Evolutionary conservation across 2,888 invertebrate genomes (phyloP), one percentile per base, ranked within the genome.

Genomic region (Argyresthia albistria): DNA sequence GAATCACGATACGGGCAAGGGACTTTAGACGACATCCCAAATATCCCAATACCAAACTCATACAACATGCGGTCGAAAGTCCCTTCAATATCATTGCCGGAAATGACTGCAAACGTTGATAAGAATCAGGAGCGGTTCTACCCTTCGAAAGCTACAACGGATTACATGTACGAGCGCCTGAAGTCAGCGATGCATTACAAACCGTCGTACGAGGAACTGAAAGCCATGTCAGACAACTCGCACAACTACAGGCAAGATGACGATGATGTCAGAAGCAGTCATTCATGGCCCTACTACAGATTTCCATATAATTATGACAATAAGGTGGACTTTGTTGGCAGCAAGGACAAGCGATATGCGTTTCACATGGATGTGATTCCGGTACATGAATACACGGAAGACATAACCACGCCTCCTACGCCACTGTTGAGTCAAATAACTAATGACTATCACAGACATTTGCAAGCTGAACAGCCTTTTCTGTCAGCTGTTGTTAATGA

Each of bases 401-500:
- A 74, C 45, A 69, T 75, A 56, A 37, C 47, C 12, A 46, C 50
- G 10, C 37, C 6, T 36, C 15, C 10, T 15, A 45, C 16, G 16
- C 15, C 10, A 14, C 14, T 16, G 7, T 16, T 45, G n/a, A 39
- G 10, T 39, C 10, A 3, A 4, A 6, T 39, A 11, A n/a, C n/a
- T 39, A 39, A 1, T 39, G n/a, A 25, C 2, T n/a, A 36, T 10
- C n/a, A 39, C 14, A 11, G 4, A 37, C 11, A 81, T 4, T 63
- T 75, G 39, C 59, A 53, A 47, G 79, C 73, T 9, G 66, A 81
- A 53, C 67, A 67, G 53, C 79, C 81, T 1, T 82, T 81, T 57
- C 73, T 80, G 53, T 80, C 81, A 1, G 79, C 69, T 57, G 69
- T 76, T 37, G 58, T 83, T 10, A 76, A 76, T 53, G 80, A 83